phyloP scores from a whole-genome alignment of 2,888 invertebrate genomes.

The Xanthia togata region DNA sequence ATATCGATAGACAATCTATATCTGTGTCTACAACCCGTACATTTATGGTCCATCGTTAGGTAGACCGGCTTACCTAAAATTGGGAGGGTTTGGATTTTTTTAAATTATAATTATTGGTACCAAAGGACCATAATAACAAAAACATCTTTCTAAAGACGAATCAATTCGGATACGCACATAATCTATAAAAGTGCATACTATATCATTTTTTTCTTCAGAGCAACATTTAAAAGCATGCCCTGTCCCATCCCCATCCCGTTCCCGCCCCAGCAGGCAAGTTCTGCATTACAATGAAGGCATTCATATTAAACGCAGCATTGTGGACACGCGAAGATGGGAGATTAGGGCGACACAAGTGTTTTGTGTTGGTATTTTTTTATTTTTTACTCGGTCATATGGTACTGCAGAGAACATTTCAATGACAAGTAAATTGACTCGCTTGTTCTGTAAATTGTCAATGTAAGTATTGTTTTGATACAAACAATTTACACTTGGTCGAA shows the following conservation, averaged over 20 bases:
- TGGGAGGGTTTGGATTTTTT: too few relatives aligned
- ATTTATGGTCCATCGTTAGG: too few relatives aligned
- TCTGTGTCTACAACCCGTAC: too few relatives aligned
- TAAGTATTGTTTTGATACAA: neutral
- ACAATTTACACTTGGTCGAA: neutral
- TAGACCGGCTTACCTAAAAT: too few relatives aligned
- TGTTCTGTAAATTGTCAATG: slow-evolving; percentile 35
- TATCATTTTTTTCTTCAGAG: neutral
- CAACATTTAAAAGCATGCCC: slow-evolving; percentile 52
- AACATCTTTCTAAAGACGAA: slow-evolving; percentile 4
- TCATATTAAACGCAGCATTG: slow-evolving; percentile 61
- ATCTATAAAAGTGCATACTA: neutral
- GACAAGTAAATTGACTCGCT: slow-evolving; percentile 27
- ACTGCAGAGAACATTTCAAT: slow-evolving; percentile 37
- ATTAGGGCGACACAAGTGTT: slow-evolving; percentile 59
- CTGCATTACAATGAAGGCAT: slow-evolving; percentile 76
- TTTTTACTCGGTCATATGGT: slow-evolving; percentile 27
- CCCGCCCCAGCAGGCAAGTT: slow-evolving; percentile 49
- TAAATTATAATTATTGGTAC: neutral
- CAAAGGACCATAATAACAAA: neutral
- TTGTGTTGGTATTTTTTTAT: slow-evolving; percentile 40
- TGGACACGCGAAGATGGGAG: slow-evolving; percentile 55
- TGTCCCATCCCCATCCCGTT: slow-evolving; percentile 60
- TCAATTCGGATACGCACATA: neutral
- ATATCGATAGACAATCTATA: too few relatives aligned